Percentiles rank a stretch among this genome's conserved stretches.
phyloP scores from a whole-genome alignment of 1,140 invertebrate species.

The Neelides sp. region DNA sequence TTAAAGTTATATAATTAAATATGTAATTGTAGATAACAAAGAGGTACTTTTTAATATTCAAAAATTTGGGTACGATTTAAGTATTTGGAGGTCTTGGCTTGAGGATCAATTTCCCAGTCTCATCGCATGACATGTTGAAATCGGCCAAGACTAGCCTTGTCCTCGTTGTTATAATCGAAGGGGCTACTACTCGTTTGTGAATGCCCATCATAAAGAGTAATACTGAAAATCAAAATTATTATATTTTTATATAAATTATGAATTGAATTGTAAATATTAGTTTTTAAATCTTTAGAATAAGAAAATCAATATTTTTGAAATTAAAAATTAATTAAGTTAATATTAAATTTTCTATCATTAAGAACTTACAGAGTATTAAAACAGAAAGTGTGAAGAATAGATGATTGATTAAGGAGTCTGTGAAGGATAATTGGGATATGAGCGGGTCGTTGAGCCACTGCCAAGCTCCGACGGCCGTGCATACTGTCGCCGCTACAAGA shows the following conservation, averaged over 20 bases:
- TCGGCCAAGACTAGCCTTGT: conserved; percentile 77
- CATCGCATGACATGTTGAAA: conserved; percentile 97
- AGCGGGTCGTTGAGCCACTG: conserved; percentile 87
- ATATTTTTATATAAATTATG: too few species aligned
- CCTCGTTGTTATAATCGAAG: conserved; percentile 84
- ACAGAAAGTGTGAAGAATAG: conserved; percentile 90
- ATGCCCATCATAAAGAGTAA: conserved; percentile 81
- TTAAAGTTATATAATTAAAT: too few species aligned
- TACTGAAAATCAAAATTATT: conserved; percentile 44
- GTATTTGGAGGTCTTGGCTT: conserved; percentile 55
- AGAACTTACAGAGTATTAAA: conserved; percentile 53
- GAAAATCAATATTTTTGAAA: background rate
- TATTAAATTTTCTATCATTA: background rate
- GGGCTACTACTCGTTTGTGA: conserved; percentile 87
- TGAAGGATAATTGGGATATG: conserved; percentile 71
- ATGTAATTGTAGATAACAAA: too few species aligned
- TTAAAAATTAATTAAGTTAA: background rate
- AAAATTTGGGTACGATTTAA: conserved; percentile 23
- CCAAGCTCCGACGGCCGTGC: conserved; percentile 81
- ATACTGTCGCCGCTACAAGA: conserved; percentile 66
- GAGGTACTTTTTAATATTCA: too few species aligned
- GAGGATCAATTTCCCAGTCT: conserved; percentile 79
- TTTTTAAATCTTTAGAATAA: background rate
- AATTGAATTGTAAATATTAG: too few species aligned
- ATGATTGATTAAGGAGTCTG: conserved; percentile 84